These are phyloP conservation scores for Portunus trituberculatus DNA, from an alignment of 1,140 invertebrate genomes.

Conservation along the genomic window DNA sequence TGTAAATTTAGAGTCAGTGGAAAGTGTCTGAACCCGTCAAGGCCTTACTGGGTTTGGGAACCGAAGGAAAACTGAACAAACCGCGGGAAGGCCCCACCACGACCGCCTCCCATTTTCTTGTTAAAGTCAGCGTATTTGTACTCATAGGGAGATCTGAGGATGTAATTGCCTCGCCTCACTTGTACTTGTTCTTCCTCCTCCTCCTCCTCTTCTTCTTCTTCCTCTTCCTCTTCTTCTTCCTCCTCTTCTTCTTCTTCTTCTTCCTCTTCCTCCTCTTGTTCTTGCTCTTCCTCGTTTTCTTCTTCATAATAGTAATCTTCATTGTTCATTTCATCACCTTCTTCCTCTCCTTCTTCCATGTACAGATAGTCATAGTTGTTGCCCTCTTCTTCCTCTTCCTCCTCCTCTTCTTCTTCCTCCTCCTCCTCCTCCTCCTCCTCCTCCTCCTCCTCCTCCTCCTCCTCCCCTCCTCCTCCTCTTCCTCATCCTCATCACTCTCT, in stretches of 20 bases:
- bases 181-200: too few relatives aligned
- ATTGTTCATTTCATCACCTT: not conserved
- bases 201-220: too few relatives aligned
- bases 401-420: not conserved
- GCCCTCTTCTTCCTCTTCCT: not conserved
- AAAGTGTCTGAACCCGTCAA: not conserved
- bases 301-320: too few relatives aligned
- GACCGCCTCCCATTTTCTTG: not conserved
- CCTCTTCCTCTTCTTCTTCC: too few relatives aligned
- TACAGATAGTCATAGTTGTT: too few relatives aligned
- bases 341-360: not conserved
- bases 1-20: not conserved
- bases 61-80: not conserved
- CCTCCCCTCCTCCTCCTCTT: not conserved
- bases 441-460: not conserved
- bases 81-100: not conserved
- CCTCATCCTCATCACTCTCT: not conserved
- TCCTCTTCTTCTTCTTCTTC: too few relatives aligned
- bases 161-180: too few relatives aligned
- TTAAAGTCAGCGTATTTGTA: not conserved
- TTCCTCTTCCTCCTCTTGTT: too few relatives aligned
- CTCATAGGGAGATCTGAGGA: too few relatives aligned
- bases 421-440: not conserved
- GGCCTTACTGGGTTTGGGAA: not conserved
- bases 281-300: too few relatives aligned